Evolutionary conservation across 2,797 vertebrate genomes (phyloP), one percentile per base, ranked within the genome.

Genomic region (Silurus lanzhouensis): DNA sequence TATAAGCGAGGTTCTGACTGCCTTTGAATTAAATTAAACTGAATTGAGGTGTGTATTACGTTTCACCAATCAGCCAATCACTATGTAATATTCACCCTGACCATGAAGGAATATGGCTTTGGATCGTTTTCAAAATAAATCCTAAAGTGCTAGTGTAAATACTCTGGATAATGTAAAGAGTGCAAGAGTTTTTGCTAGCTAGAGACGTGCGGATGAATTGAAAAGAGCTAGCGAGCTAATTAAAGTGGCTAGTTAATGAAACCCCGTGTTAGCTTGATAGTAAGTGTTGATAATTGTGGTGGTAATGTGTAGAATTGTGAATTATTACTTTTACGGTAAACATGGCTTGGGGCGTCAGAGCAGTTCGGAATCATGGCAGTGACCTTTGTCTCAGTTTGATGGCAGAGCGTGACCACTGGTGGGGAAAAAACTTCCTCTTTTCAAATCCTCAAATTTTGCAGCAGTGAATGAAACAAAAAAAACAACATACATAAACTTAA

Each of bases 381-480:
- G n/a, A 75, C 17, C 48, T 6, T 46, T 13, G 9, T 4, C 20
- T 25, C 8, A 25, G 17, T 77, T 19, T 12, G 17, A 2, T 6
- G 25, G 7, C 5, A 57, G 25, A 27, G 27, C 2, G 75, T 38
- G 9, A 76, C 6, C 7, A 15, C 25, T 27, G 55, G 58, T 38
- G 25, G 58, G 55, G 20, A 12, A 25, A 38, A 22, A 22, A 70
- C 75, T 89, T 89, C 87, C 83, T 85, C 81, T 88, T 89, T 83
- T 84, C 61, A 10, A 70, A 75, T 82, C 81, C 76, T 66, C 79
- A 81, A 83, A 60, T 84, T 22, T 48, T 38, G 46, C 9, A 58
- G 83, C 72, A 68, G 25, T 85, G 38, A 38, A 4, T 38, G 3
- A 38, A 38, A 38, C 38, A 72, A 66, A 88, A 77, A 9, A 7